Percentiles rank a stretch among this genome's conserved stretches.
These are phyloP conservation scores for Drosophila ercepeae DNA, from an alignment of 1,140 invertebrate genomes.

Conservation along the genomic window DNA sequence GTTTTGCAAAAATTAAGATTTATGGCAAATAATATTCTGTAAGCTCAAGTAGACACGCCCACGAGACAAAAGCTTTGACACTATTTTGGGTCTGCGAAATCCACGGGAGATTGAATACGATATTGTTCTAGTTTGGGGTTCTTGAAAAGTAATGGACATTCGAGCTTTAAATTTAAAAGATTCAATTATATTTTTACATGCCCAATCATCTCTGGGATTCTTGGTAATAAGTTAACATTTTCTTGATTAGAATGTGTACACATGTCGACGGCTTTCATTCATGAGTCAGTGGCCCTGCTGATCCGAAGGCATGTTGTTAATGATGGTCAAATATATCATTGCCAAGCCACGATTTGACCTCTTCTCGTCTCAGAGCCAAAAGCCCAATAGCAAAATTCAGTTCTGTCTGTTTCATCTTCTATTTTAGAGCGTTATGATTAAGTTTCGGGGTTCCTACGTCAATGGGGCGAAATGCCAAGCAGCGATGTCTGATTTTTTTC, in stretches of 20 bases:
- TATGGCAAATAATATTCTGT: conserved; percentile 30
- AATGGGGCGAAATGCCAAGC: conserved; percentile 44
- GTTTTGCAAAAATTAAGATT: conserved; percentile 31
- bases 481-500: conserved; percentile 15
- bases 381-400: conserved; percentile 31
- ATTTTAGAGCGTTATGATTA: conserved; percentile 70
- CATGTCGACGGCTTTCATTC: conserved; percentile 36
- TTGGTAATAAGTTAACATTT: conserved; percentile 1
- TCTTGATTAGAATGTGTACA: conserved; percentile 15
- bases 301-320: conserved; percentile 13
- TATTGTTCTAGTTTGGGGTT: background rate
- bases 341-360: conserved; percentile 47
- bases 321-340: conserved; percentile 40
- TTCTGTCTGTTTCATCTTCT: conserved; percentile 63
- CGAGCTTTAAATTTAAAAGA: background rate
- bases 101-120: background rate
- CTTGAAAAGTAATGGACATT: background rate
- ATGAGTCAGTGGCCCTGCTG: conserved; percentile 34
- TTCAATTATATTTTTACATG: conserved; percentile 9
- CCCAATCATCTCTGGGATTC: conserved; percentile 12
- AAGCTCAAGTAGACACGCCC: conserved; percentile 46
- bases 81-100: background rate
- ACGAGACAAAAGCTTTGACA: conserved; percentile 23
- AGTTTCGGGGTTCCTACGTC: conserved; percentile 52
- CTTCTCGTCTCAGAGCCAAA: conserved; percentile 9